These are phyloP conservation scores for Otolemur garnettii DNA, from an alignment of 2,113 vertebrate species.

Conservation along the genomic window DNA sequence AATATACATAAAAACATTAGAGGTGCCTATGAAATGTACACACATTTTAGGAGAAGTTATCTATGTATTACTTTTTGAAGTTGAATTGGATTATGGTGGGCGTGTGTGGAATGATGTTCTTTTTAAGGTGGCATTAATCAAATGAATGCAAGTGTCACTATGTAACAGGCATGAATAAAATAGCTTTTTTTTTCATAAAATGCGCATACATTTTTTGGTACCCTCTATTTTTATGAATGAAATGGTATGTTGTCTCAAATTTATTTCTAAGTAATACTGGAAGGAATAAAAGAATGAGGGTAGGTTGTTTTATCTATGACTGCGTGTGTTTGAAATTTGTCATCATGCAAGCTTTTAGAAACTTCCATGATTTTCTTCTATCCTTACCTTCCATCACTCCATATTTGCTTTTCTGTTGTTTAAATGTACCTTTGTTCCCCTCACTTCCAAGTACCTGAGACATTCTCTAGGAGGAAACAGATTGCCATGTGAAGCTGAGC, in stretches of 20 bases:
- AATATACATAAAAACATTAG: background rate
- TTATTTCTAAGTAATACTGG: background rate
- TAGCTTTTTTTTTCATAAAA: too few species aligned
- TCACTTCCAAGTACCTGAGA: background rate
- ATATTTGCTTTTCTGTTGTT: background rate
- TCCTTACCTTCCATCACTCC: background rate
- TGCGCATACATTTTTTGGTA: too few species aligned
- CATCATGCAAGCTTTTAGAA: background rate
- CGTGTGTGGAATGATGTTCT: too few species aligned
- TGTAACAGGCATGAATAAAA: too few species aligned
- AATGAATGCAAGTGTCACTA: too few species aligned
- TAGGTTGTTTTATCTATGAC: background rate
- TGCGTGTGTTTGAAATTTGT: background rate
- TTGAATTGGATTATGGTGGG: too few species aligned
- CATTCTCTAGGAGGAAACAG: accelerated
- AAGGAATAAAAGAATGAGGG: background rate
- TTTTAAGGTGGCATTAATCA: too few species aligned
- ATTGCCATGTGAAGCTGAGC: background rate
- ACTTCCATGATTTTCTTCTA: background rate
- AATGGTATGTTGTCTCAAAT: background rate
- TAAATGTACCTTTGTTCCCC: background rate
- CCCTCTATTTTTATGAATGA: background rate
- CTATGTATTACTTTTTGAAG: too few species aligned
- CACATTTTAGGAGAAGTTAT: too few species aligned
- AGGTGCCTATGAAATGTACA: too few species aligned